phyloP scores from a whole-genome alignment of 1,140 invertebrate species.

The Cotesia vestalis region DNA sequence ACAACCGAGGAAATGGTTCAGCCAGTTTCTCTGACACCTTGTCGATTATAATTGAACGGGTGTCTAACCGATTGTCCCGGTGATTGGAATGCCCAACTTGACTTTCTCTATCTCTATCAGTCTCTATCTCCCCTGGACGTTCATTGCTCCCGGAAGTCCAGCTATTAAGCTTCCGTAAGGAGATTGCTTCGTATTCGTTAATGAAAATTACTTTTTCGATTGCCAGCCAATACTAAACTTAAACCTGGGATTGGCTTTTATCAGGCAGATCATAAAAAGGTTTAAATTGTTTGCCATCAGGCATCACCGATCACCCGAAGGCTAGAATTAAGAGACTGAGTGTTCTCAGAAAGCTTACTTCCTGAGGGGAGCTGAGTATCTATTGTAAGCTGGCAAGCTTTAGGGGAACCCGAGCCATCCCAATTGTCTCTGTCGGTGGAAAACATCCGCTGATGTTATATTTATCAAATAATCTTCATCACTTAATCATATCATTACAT shows the following conservation, averaged over 20 bases:
- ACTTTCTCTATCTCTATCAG: slow-evolving; percentile 9
- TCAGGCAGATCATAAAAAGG: background rate
- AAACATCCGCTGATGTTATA: slow-evolving; percentile 28
- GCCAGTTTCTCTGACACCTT: slow-evolving; percentile 19
- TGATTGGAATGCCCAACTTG: slow-evolving; percentile 15
- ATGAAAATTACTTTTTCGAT: background rate
- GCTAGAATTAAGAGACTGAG: slow-evolving; percentile 11
- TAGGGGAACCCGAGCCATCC: slow-evolving; percentile 12
- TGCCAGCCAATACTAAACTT: background rate
- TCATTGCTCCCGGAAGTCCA: slow-evolving; percentile 10
- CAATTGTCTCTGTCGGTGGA: slow-evolving; percentile 25
- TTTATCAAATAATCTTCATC: slow-evolving; percentile 24
- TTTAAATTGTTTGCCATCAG: background rate
- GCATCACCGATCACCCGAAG: background rate
- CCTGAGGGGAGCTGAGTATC: slow-evolving; percentile 24
- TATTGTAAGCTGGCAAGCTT: slow-evolving; percentile 2
- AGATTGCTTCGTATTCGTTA: slow-evolving; percentile 23
- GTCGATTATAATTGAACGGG: slow-evolving; percentile 32
- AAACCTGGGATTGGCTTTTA: no score
- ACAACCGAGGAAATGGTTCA: background rate
- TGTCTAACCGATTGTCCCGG: slow-evolving; percentile 20
- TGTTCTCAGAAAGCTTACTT: slow-evolving; percentile 18
- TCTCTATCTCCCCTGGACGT: background rate
- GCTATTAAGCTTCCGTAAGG: slow-evolving; percentile 27
- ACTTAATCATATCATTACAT: slow-evolving; percentile 10